Percentiles rank a stretch among this genome's conserved stretches.
Conservation (phyloP, 1,140 invertebrate species). For the Drosophila busckii region DNA sequence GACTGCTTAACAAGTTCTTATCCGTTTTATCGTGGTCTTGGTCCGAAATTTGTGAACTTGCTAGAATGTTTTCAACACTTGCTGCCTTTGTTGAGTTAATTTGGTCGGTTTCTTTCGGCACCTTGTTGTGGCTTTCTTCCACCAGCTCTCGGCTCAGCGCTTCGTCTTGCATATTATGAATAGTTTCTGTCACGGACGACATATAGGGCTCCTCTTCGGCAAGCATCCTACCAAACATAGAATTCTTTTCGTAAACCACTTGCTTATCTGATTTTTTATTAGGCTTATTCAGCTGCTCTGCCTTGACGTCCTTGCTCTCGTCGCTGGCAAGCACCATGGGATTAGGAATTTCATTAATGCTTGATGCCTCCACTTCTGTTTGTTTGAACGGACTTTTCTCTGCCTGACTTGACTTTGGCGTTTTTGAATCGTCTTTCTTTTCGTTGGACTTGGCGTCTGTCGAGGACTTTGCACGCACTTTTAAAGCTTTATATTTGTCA, state of each 20-base stretch:
- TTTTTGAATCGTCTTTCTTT: background rate
- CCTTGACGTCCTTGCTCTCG: background rate
- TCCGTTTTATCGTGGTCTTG: no score
- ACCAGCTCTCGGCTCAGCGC: background rate
- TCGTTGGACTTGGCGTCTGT: background rate
- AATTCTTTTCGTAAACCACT: constrained; percentile 3
- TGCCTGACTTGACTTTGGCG: background rate
- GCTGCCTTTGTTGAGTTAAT: no score
- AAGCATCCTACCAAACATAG: background rate
- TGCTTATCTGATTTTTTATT: background rate
- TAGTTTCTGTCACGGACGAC: background rate
- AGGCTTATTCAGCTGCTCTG: background rate
- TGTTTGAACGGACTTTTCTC: no score
- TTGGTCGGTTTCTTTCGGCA: no score
- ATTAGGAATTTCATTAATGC: background rate
- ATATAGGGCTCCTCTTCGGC: constrained; percentile 1
- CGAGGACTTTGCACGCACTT: constrained; percentile 9
- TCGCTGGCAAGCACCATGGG: no score
- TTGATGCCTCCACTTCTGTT: background rate
- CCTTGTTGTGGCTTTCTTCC: background rate
- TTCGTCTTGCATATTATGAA: background rate
- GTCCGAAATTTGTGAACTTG: no score
- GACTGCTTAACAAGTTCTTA: no score
- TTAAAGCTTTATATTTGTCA: constrained; percentile 12
- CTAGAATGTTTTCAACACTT: no score